phyloP scores from a whole-genome alignment of 2,888 invertebrate species.

The Poecilobothrus nobilitatus region DNA sequence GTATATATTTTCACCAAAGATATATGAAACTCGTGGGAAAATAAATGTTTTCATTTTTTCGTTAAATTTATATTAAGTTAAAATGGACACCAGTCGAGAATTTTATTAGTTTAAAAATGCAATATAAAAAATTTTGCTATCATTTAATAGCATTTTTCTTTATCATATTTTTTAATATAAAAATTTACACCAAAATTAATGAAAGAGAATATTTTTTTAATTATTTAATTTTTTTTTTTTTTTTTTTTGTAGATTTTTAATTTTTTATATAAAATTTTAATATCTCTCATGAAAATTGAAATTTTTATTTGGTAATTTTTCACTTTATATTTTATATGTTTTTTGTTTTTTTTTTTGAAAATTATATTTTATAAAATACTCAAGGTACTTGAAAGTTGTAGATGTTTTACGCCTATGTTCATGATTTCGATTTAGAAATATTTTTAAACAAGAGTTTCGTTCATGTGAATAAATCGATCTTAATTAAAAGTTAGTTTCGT shows the following conservation, averaged over 20 bases:
- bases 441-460: too few relatives aligned
- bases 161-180: neutral
- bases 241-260: neutral
- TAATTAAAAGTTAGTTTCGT: too few relatives aligned
- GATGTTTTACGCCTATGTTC: too few relatives aligned
- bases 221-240: neutral
- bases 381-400: too few relatives aligned
- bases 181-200: neutral
- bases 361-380: too few relatives aligned
- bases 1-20: neutral
- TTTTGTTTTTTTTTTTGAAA: too few relatives aligned
- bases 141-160: neutral
- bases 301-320: neutral
- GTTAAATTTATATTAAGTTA: neutral
- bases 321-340: too few relatives aligned
- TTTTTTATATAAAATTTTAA: neutral
- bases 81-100: too few relatives aligned
- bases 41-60: neutral
- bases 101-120: too few relatives aligned
- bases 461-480: too few relatives aligned
- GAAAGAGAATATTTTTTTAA: too few relatives aligned
- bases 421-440: too few relatives aligned
- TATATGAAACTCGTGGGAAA: neutral
- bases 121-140: neutral
- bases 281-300: neutral